A percentile compares a stretch with the other conserved stretches of the same genome.
Conservation (phyloP, 2,113 vertebrate species). For the Colaptes auratus region DNA sequence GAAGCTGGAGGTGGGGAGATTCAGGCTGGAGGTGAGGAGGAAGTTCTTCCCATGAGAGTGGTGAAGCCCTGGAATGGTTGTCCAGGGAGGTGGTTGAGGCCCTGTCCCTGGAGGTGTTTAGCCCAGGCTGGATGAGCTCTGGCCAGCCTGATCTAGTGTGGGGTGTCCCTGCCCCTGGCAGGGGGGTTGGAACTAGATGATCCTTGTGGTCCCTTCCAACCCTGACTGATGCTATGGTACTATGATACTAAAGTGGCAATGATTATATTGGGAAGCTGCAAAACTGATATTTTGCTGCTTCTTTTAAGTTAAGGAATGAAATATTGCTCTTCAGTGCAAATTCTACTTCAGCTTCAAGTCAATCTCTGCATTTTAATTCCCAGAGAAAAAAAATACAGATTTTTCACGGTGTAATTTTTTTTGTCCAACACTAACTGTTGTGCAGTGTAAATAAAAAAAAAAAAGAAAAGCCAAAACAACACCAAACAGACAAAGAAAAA, state of each 20-base stretch:
- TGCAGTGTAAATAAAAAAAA: not conserved
- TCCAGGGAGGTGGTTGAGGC: too few relatives aligned
- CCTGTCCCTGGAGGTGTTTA: too few relatives aligned
- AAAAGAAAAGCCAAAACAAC: not conserved
- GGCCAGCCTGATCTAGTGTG: too few relatives aligned
- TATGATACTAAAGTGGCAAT: fast-evolving
- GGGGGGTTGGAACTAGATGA: too few relatives aligned
- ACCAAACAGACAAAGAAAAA: not conserved
- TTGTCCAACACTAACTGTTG: not conserved
- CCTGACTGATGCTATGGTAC: too few relatives aligned
- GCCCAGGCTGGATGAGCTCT: too few relatives aligned
- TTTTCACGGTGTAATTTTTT: not conserved
- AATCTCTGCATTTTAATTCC: not conserved
- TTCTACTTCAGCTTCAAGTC: not conserved
- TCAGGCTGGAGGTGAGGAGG: too few relatives aligned
- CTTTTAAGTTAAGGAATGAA: not conserved
- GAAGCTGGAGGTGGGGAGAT: too few relatives aligned
- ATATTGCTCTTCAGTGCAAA: not conserved
- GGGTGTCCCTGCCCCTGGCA: too few relatives aligned
- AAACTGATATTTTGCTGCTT: not conserved
- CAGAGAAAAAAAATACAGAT: not conserved
- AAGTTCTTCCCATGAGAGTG: too few relatives aligned
- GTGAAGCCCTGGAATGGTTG: too few relatives aligned
- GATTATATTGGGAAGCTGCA: not conserved
- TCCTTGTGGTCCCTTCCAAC: too few relatives aligned